Evolutionary conservation across 1,140 invertebrate species (phyloP).

Genomic region (Lethrus apterus): DNA sequence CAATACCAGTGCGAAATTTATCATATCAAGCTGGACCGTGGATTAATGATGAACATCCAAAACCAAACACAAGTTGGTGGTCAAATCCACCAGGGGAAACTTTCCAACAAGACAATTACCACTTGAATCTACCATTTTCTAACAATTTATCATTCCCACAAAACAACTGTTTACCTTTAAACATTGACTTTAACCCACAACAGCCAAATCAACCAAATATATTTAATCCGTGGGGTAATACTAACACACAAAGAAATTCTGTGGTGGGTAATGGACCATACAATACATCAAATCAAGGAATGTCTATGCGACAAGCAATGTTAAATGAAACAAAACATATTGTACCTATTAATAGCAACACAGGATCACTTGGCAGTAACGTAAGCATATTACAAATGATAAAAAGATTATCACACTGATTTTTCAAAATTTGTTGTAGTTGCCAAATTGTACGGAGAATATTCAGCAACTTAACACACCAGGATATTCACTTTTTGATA

Average conservation of each 20-base stretch:
- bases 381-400: constrained; percentile 6
- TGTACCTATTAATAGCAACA: neutral
- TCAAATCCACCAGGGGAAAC: constrained; percentile 9
- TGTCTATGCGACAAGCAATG: constrained; percentile 38
- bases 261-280: no score
- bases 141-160: constrained; percentile 9
- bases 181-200: constrained; percentile 10
- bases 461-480: constrained; percentile 13
- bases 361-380: constrained; percentile 1
- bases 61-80: constrained; percentile 11
- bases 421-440: constrained; percentile 1
- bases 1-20: neutral
- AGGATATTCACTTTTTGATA: constrained; percentile 39
- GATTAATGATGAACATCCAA: neutral
- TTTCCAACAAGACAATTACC: constrained; percentile 12
- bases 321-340: constrained; percentile 31
- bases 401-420: no score
- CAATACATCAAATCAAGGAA: constrained; percentile 14
- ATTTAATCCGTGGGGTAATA: constrained; percentile 20
- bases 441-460: constrained; percentile 1
- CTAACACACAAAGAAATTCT: no score
- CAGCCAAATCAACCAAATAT: constrained; percentile 2
- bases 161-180: constrained; percentile 3
- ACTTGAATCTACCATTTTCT: constrained; percentile 10
- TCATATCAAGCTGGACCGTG: neutral